Percentiles rank a stretch among this genome's conserved stretches.
phyloP scores from a whole-genome alignment of 1,140 invertebrate genomes.

The Drosophila saltans region DNA sequence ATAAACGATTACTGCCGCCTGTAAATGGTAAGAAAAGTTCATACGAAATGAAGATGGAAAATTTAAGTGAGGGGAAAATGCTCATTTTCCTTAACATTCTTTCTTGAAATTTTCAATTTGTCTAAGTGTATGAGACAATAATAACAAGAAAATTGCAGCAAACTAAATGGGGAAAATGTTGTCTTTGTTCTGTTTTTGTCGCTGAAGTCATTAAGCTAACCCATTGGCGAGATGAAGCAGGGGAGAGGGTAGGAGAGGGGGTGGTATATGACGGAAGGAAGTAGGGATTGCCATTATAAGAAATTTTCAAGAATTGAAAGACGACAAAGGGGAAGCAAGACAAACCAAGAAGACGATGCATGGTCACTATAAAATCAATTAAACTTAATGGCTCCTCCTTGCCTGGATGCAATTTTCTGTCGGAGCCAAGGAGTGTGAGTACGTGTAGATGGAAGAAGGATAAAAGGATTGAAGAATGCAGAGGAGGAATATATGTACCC shows the following conservation, averaged over 20 bases:
- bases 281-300: conserved; percentile 14
- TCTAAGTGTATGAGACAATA: conserved; percentile 53
- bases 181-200: conserved; percentile 24
- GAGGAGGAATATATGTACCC: conserved; percentile 17
- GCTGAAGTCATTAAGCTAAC: conserved; percentile 34
- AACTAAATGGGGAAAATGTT: conserved; percentile 5
- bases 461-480: conserved; percentile 18
- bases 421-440: neutral
- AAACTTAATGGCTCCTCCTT: conserved; percentile 59
- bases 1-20: conserved; percentile 93
- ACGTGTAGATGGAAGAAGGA: neutral
- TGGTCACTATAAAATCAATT: conserved; percentile 66
- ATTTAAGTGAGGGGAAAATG: neutral
- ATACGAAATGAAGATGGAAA: neutral
- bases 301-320: conserved; percentile 28
- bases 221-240: neutral
- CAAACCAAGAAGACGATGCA: conserved; percentile 33
- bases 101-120: conserved; percentile 55
- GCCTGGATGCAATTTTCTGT: conserved; percentile 29
- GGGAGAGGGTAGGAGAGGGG: neutral
- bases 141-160: conserved; percentile 30
- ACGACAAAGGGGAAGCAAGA: neutral
- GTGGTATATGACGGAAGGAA: neutral
- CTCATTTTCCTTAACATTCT: conserved; percentile 5
- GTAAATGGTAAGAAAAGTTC: conserved; percentile 90